Evolutionary conservation across 2,797 vertebrate genomes (phyloP).

Genomic region (Oreortyx pictus): DNA sequence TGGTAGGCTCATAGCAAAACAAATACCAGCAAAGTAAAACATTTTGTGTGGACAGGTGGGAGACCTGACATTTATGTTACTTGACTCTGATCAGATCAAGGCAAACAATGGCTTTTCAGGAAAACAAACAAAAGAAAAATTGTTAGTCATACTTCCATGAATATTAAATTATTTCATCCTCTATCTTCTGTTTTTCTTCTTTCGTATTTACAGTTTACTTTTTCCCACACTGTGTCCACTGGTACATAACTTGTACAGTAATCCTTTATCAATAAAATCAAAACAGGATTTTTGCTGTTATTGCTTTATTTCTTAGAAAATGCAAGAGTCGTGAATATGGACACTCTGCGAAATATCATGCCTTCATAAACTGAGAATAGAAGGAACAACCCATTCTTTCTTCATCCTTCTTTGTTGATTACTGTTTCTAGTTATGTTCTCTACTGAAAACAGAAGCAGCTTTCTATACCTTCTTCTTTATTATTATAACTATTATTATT

Average conservation of each 20-base stretch:
- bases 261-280: background rate
- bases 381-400: background rate
- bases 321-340: background rate
- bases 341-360: background rate
- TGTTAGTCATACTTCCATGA: background rate
- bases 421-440: background rate
- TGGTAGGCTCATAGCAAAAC: background rate
- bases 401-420: background rate
- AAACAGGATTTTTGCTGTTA: background rate
- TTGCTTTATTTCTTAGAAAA: background rate
- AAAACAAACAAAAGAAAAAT: background rate
- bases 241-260: background rate
- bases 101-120: background rate
- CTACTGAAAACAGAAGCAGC: background rate
- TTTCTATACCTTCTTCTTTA: background rate
- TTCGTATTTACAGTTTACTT: background rate
- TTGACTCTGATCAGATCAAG: background rate
- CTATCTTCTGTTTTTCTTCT: background rate
- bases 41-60: background rate
- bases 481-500: background rate
- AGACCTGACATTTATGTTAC: background rate
- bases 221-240: background rate
- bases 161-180: background rate
- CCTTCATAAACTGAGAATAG: background rate
- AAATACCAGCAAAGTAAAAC: background rate